Evolutionary conservation across 2,797 vertebrate genomes (phyloP).

Genomic region (Pangasius mekongensis): DNA sequence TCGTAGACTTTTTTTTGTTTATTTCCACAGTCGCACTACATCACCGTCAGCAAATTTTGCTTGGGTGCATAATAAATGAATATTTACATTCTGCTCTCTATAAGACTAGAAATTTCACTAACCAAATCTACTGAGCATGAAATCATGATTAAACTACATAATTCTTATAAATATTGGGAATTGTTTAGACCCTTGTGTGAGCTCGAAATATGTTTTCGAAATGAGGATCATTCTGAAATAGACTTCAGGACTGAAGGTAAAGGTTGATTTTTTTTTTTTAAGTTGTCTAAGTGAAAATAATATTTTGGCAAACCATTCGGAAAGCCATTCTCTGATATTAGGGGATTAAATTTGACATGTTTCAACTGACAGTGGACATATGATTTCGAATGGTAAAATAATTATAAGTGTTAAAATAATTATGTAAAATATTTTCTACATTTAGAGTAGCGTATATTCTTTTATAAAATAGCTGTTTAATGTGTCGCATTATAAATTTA

Average conservation of each 20-base stretch:
- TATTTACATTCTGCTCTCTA: neutral
- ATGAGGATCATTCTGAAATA: neutral
- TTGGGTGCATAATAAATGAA: neutral
- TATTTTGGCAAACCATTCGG: neutral
- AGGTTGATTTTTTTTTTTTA: neutral
- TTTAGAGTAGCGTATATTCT: neutral
- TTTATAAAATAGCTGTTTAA: neutral
- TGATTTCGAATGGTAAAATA: too few species aligned
- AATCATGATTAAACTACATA: neutral
- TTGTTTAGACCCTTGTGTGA: neutral
- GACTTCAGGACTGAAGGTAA: neutral
- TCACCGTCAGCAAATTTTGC: neutral
- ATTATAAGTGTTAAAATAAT: neutral
- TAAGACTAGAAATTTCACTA: neutral
- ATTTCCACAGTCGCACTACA: neutral
- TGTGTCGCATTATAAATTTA: constrained; percentile 9
- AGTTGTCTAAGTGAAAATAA: neutral
- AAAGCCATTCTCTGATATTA: neutral
- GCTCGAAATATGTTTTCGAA: neutral
- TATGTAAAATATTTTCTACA: neutral
- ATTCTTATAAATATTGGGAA: neutral
- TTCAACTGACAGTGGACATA: neutral
- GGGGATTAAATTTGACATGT: neutral
- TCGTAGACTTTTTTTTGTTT: neutral
- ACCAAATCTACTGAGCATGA: neutral